These are phyloP conservation scores for Stenichneumon culpator DNA, from an alignment of 2,888 invertebrate genomes.

Conservation along the genomic window DNA sequence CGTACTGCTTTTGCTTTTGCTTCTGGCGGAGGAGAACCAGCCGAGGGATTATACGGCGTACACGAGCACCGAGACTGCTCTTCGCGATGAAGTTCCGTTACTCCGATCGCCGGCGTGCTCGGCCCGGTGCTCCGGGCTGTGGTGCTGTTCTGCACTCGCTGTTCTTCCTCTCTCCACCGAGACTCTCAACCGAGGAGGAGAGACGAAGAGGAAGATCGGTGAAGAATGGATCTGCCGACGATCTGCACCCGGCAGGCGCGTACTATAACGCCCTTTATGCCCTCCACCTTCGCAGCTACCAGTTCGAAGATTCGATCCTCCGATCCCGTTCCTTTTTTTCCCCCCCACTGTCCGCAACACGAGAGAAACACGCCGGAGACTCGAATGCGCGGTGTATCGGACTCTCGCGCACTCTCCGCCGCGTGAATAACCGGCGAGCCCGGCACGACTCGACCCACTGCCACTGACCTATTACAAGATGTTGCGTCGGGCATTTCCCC, in stretches of 20 bases:
- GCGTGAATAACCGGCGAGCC: conserved; percentile 14
- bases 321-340: conserved; percentile 46
- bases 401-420: background rate
- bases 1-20: conserved; percentile 40
- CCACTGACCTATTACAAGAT: conserved; percentile 61
- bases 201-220: conserved; percentile 42
- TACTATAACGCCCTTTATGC: conserved; percentile 43
- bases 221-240: conserved; percentile 38
- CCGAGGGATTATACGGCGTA: conserved; percentile 44
- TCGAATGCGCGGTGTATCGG: conserved; percentile 4
- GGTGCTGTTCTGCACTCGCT: conserved; percentile 59
- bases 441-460: conserved; percentile 41
- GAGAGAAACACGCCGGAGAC: conserved; percentile 1
- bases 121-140: background rate
- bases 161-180: conserved; percentile 74
- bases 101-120: conserved; percentile 38
- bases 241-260: conserved; percentile 31
- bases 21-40: conserved; percentile 26
- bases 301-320: conserved; percentile 18
- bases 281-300: conserved; percentile 26
- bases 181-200: conserved; percentile 21
- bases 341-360: background rate
- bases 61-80: conserved; percentile 65
- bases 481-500: background rate
- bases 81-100: conserved; percentile 62